Evolutionary conservation across 2,113 vertebrate species (phyloP).

Genomic region (Galemys pyrenaicus): DNA sequence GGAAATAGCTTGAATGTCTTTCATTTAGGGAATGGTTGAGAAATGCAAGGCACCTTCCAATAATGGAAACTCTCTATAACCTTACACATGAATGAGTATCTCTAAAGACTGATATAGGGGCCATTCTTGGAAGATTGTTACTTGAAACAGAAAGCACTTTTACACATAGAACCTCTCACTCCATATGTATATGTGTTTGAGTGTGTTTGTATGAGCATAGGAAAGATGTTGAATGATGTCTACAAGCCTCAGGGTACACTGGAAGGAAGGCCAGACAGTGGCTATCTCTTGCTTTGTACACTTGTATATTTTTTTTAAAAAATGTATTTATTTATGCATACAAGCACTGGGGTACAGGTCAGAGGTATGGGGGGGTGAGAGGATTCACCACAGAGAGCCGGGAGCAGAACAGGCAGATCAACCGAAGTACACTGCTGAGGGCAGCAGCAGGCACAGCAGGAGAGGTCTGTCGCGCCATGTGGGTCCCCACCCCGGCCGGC

Average conservation of each 20-base stretch:
- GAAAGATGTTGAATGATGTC: neutral
- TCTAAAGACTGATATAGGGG: neutral
- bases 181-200: neutral
- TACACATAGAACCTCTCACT: neutral
- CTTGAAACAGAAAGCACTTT: neutral
- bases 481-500: no score
- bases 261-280: neutral
- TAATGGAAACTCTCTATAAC: neutral
- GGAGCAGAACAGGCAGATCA: no score
- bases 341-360: no score
- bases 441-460: no score
- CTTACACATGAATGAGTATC: neutral
- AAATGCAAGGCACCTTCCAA: neutral
- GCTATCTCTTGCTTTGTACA: neutral
- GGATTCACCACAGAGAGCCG: no score
- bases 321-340: no score
- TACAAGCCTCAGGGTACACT: neutral
- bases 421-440: no score
- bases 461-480: no score
- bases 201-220: neutral
- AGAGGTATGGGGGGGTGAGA: no score
- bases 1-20: neutral
- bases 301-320: neutral
- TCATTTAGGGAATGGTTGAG: neutral
- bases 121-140: neutral